phyloP scores from a whole-genome alignment of 2,797 vertebrate genomes.

The Sebastes umbrosus region DNA sequence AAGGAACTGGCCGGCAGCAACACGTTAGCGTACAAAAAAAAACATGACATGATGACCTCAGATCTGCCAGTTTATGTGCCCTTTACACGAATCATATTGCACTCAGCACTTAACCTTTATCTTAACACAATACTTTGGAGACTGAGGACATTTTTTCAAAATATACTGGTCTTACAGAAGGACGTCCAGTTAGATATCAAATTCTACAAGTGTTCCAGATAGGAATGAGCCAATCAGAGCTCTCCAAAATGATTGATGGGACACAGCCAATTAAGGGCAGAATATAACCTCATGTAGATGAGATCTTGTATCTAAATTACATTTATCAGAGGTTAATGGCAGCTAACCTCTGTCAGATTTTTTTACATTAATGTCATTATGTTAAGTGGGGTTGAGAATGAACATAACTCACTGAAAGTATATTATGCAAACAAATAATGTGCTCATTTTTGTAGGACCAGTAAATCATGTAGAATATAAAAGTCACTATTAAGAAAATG shows the following conservation, averaged over 20 bases:
- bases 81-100: conserved; percentile 51
- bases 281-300: conserved; percentile 39
- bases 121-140: conserved; percentile 9
- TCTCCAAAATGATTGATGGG: conserved; percentile 49
- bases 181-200: conserved; percentile 18
- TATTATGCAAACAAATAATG: conserved; percentile 57
- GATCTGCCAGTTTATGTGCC: conserved; percentile 41
- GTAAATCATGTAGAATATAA: conserved; percentile 36
- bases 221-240: conserved; percentile 37
- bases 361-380: conserved; percentile 43
- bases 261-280: conserved; percentile 36
- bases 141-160: conserved; percentile 5
- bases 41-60: conserved; percentile 38
- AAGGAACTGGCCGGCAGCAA: conserved; percentile 9
- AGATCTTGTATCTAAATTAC: conserved; percentile 50
- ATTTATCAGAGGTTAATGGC: conserved; percentile 58
- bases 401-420: conserved; percentile 39
- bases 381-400: conserved; percentile 45
- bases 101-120: conserved; percentile 27
- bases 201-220: conserved; percentile 6
- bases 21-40: conserved; percentile 29
- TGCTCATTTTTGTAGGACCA: conserved; percentile 20
- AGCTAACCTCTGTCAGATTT: conserved; percentile 42
- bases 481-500: conserved; percentile 38
- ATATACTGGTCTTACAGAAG: conserved; percentile 32